Evolutionary conservation across 2,113 vertebrate species (phyloP).

Genomic region (Ivindomyrus marchei): DNA sequence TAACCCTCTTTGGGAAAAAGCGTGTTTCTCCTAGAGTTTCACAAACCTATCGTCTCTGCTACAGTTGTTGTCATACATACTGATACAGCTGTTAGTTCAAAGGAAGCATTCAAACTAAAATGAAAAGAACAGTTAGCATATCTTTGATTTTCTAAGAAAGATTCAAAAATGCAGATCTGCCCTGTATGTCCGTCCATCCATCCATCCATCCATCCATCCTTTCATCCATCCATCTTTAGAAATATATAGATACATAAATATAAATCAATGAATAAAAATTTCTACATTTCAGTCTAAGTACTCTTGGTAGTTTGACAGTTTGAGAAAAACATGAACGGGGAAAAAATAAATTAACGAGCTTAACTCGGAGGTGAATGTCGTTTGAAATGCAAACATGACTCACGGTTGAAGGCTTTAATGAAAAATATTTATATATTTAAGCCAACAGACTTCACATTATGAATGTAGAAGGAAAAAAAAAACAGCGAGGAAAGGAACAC

Average conservation of each 20-base stretch:
- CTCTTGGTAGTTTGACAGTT: not conserved
- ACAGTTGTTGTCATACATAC: not conserved
- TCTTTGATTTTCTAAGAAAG: not conserved
- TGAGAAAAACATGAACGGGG: not conserved
- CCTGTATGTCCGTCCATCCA: not conserved
- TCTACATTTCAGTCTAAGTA: not conserved
- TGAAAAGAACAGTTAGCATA: not conserved
- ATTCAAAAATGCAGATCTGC: not conserved
- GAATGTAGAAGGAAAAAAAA: not conserved
- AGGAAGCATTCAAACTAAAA: not conserved
- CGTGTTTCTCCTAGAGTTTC: not conserved
- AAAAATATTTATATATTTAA: slow-evolving; percentile 1
- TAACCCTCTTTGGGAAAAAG: not conserved
- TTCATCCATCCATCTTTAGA: not conserved
- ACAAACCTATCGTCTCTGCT: not conserved
- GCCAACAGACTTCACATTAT: not conserved
- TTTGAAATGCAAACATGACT: not conserved
- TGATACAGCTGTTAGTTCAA: not conserved
- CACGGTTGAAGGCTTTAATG: not conserved
- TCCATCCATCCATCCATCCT: not conserved
- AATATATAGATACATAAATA: not conserved
- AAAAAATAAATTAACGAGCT: not conserved
- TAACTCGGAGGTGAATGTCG: not conserved
- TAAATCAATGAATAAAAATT: not conserved
- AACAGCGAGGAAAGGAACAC: not conserved